Base-by-base conservation (phyloP, 2,797 vertebrate species). In the Chaunax sp. region DNA sequence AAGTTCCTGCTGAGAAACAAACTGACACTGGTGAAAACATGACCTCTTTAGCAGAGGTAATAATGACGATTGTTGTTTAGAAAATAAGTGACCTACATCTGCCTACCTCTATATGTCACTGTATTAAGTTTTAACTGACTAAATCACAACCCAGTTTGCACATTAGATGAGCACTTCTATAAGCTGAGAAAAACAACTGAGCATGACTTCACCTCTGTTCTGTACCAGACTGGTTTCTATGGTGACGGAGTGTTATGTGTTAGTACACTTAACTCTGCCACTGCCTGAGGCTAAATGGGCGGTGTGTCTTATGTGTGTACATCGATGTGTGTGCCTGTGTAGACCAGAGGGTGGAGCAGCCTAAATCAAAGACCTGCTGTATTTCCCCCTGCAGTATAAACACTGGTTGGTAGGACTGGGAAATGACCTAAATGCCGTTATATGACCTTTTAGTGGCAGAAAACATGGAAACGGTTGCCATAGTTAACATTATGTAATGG, bases 231-330 rank as follows among this genome's bases (percentile, higher is more conserved):
- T 3, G 12, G 81, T 91, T 40, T 43, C 85, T 58, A 90, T 87
- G 80, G 88, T 15, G 77, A 90, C 76, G 5, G 16, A 25, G 56
- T 84, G 83, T 88, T 87, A 57, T 82, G 81, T 78, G 78, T 84
- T 79, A 73, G 76, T 75, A 72, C 57, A 56, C 64, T 67, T 64
- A 66, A 9, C 38, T 5, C 47, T 54, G 58, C 67, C 64, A 82
- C 37, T 28, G 77, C 75, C 59, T 45, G 35, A 69, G 80, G 87
- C 75, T 73, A 77, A 87, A 64, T 73, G 75, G 62, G 79, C 11
- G 50, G 71, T 3, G 63, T 55, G 50, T 40, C 4, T 55, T 20
- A 11, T 35, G 33, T 35, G 33, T 35, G 3, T 35, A 11, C 3
- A 11, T 35, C 8, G 10, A 11, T 35, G 33, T 35, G 33, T 35